Conservation (phyloP, 1,140 invertebrate genomes). For the Dufourea novaeangliae region DNA sequence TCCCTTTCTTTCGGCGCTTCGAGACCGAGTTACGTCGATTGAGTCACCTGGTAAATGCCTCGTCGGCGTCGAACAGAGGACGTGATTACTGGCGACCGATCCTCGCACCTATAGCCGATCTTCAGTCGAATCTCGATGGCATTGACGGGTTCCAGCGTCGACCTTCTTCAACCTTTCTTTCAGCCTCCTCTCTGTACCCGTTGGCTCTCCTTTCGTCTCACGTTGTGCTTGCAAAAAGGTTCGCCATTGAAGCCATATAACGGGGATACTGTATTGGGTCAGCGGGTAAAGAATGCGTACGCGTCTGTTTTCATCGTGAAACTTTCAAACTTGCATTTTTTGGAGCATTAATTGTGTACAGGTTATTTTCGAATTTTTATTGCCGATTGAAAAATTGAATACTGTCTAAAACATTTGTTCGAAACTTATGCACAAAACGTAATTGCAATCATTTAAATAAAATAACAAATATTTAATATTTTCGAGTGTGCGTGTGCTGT, state of each 20-base stretch:
- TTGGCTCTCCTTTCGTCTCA: neutral
- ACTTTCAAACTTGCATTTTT: too few relatives aligned
- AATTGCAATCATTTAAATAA: too few relatives aligned
- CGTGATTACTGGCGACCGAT: constrained; percentile 2
- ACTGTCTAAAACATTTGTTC: too few relatives aligned
- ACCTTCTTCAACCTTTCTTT: neutral
- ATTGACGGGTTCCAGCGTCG: constrained; percentile 42
- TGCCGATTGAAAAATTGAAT: too few relatives aligned
- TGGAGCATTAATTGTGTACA: too few relatives aligned
- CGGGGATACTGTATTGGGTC: constrained; percentile 20
- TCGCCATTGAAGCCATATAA: constrained; percentile 7
- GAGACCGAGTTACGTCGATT: constrained; percentile 39
- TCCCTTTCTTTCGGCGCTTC: constrained; percentile 76
- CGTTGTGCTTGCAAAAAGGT: neutral
- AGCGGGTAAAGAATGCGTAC: constrained; percentile 19
- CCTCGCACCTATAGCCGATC: neutral
- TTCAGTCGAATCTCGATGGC: constrained; percentile 34
- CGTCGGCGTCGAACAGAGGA: constrained; percentile 45
- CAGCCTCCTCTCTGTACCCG: neutral
- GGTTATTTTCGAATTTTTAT: too few relatives aligned
- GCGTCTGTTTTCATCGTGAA: too few relatives aligned
- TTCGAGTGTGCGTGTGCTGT: too few relatives aligned
- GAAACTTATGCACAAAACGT: too few relatives aligned
- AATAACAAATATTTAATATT: too few relatives aligned
- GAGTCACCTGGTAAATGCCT: constrained; percentile 55